A percentile compares a stretch with the other conserved stretches of the same genome.
Evolutionary conservation across 2,888 invertebrate genomes (phyloP).

Genomic region (Helleia helle): DNA sequence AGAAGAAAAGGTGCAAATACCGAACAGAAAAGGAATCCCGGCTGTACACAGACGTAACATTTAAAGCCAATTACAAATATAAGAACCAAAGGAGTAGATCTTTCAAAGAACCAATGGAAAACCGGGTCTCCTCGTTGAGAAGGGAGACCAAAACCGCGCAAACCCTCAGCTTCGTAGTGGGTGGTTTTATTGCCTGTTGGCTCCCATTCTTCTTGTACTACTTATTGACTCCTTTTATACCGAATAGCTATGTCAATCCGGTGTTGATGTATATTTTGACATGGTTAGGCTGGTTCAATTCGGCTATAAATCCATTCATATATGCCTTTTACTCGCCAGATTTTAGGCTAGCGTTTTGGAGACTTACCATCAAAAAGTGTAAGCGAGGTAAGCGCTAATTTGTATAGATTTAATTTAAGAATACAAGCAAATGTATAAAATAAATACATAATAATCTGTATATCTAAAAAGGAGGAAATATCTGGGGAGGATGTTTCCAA

Average conservation of each 20-base stretch:
- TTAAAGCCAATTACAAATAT: slow-evolving; percentile 59
- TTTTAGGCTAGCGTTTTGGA: slow-evolving; percentile 90
- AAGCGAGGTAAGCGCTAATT: slow-evolving; percentile 39
- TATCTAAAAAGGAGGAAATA: too few species aligned
- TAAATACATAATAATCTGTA: too few species aligned
- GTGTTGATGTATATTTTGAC: slow-evolving; percentile 83
- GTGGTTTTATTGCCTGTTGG: slow-evolving; percentile 92
- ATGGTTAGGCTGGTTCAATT: slow-evolving; percentile 93
- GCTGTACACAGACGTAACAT: slow-evolving; percentile 55
- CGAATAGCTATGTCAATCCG: slow-evolving; percentile 72
- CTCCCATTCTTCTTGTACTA: slow-evolving; percentile 90
- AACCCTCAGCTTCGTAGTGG: slow-evolving; percentile 89
- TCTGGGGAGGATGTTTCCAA: too few species aligned
- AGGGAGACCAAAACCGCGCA: slow-evolving; percentile 92
- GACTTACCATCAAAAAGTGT: slow-evolving; percentile 82
- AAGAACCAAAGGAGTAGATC: slow-evolving; percentile 67
- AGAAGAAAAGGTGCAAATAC: slow-evolving; percentile 41
- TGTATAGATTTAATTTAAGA: too few species aligned
- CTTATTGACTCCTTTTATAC: slow-evolving; percentile 84
- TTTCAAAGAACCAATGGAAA: slow-evolving; percentile 68
- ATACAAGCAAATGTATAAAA: too few species aligned
- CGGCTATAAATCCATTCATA: slow-evolving; percentile 92
- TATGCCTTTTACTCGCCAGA: slow-evolving; percentile 93
- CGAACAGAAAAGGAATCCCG: slow-evolving; percentile 48
- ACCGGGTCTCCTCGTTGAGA: slow-evolving; percentile 79